Percentiles rank a stretch among this genome's conserved stretches.
Evolutionary conservation across 2,888 invertebrate species (phyloP).

Genomic region (Acleris holmiana): DNA sequence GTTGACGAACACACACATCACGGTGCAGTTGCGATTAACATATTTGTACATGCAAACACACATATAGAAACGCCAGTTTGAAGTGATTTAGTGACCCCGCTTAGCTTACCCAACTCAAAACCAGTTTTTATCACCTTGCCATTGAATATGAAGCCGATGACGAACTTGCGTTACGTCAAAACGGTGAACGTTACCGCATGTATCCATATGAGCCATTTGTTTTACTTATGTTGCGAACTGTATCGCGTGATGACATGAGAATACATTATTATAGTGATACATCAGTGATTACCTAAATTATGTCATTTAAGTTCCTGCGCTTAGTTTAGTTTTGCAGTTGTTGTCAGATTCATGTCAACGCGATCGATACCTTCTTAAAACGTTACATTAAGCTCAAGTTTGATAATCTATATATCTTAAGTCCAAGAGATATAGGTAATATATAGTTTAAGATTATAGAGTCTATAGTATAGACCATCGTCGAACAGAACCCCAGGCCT

Average conservation of each 20-base stretch:
- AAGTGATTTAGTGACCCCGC: too few species aligned
- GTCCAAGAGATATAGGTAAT: too few species aligned
- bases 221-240: conserved; percentile 7
- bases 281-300: conserved; percentile 10
- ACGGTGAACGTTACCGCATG: conserved; percentile 11
- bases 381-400: too few species aligned
- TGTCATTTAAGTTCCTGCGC: conserved; percentile 42
- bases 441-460: too few species aligned
- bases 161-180: conserved; percentile 52
- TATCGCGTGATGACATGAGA: conserved; percentile 50
- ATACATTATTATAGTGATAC: conserved; percentile 32
- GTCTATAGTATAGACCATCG: too few species aligned
- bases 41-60: too few species aligned
- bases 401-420: too few species aligned
- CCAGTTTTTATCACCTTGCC: conserved; percentile 76
- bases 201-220: background rate
- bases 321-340: conserved; percentile 39
- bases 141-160: conserved; percentile 65
- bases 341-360: background rate
- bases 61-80: too few species aligned
- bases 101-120: conserved; percentile 63
- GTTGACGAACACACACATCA: too few species aligned
- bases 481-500: too few species aligned
- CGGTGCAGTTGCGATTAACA: too few species aligned
- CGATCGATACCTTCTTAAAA: too few species aligned